Evolutionary conservation across 2,113 vertebrate genomes (phyloP), one percentile per base, ranked within the genome.

Genomic region (Anguilla japonica): DNA sequence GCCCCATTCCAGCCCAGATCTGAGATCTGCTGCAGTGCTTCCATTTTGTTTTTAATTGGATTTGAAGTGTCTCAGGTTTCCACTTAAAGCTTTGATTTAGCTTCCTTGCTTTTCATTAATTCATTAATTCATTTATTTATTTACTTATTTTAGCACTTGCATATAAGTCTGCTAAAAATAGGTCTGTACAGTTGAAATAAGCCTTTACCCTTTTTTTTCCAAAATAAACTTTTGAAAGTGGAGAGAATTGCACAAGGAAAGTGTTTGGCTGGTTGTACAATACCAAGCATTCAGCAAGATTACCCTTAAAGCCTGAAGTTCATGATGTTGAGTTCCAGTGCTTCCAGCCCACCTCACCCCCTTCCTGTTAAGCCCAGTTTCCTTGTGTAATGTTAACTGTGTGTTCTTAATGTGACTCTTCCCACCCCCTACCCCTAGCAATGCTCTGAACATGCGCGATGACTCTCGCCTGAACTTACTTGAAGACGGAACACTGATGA

Each of bases 401-500:
- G 71, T 34, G 71, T 14, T 75, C 26, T n/a, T 75, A n/a, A 75
- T 26, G 60, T 9, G 60, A 26, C 22, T 82, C 81, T 82, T n/a
- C 13, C 46, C 57, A 8, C 39, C 26, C 46, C 80, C 29, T 67
- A 88, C 92, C 90, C 4, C 20, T 71, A 98, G 97, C 84, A 98
- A 98, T 41, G 97, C 97, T 82, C 95, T 99, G 87, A 98, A 98
- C 93, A 99, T 99, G 98, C 96, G 96, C 46, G 95, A 98, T 2
- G 97, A 99, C 91, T 96, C 97, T 15, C 97, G 98, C 87, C 90
- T 99, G 85, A 99, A 99, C 93, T 94, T 99, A 89, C 93, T 99
- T 89, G 98, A 99, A 83, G 98, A 99, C 0, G 98, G 98, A 8
- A 99, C 98, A 0, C 93, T 99, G 87, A 99, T 99, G 98, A 99